phyloP scores from a whole-genome alignment of 2,113 vertebrate species.

The Canis aureus region DNA sequence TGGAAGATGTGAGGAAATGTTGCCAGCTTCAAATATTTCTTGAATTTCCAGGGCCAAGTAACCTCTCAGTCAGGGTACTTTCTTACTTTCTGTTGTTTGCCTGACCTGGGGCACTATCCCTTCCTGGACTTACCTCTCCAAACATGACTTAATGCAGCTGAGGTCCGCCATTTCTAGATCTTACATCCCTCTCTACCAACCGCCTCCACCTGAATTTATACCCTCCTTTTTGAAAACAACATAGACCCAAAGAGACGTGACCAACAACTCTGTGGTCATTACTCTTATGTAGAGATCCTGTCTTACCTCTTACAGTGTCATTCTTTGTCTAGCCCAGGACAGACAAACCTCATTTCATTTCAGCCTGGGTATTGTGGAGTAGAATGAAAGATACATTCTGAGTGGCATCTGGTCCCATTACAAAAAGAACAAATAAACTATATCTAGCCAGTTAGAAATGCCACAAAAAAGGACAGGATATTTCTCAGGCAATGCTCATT shows the following conservation, averaged over 20 bases:
- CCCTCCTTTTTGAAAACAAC: neutral
- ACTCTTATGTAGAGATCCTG: neutral
- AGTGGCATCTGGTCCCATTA: neutral
- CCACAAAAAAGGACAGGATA: neutral
- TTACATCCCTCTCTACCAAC: neutral
- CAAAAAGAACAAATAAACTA: conserved; percentile 43
- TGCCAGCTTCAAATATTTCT: neutral
- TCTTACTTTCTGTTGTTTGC: neutral
- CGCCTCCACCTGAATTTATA: neutral
- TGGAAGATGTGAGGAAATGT: neutral
- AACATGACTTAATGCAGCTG: neutral
- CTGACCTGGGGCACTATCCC: neutral
- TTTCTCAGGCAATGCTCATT: conserved; percentile 29
- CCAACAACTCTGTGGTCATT: neutral
- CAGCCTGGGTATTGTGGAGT: neutral
- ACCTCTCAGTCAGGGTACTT: neutral
- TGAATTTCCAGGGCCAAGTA: neutral
- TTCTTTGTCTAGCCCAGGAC: neutral
- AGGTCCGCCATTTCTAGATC: neutral
- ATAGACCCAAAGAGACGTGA: neutral
- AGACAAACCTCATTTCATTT: conserved; percentile 16
- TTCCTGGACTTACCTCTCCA: neutral
- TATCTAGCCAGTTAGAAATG: conserved; percentile 43
- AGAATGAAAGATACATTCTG: conserved; percentile 21
- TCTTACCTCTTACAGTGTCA: neutral